phyloP scores from a whole-genome alignment of 2,888 invertebrate species.

The Campoplex nolae region DNA sequence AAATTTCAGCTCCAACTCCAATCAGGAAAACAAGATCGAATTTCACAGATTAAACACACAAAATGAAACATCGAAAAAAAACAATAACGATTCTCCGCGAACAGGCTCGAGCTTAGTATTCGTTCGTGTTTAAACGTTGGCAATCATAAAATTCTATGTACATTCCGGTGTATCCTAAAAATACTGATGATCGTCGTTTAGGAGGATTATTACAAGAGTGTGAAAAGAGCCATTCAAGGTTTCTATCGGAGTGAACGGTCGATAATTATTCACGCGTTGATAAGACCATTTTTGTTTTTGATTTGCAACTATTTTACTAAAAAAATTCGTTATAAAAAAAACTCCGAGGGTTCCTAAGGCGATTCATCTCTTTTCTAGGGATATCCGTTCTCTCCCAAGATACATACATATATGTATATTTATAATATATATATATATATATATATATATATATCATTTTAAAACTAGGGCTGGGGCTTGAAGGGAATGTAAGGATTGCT shows the following conservation, averaged over 20 bases:
- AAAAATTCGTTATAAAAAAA: conserved; percentile 28
- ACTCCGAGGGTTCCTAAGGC: conserved; percentile 53
- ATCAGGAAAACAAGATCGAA: conserved; percentile 17
- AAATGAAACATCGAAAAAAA: conserved; percentile 7
- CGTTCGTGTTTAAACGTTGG: conserved; percentile 51
- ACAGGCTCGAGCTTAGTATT: conserved; percentile 24
- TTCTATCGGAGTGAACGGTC: conserved; percentile 31
- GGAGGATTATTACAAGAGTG: conserved; percentile 54
- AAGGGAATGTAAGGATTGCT: conserved; percentile 66
- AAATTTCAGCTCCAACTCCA: neutral
- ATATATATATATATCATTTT: conserved; percentile 29
- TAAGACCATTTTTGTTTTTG: conserved; percentile 39
- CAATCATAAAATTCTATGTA: conserved; percentile 71
- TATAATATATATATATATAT: conserved; percentile 16
- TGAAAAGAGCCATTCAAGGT: conserved; percentile 26
- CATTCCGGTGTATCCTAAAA: conserved; percentile 77
- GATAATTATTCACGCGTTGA: conserved; percentile 5
- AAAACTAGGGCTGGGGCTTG: conserved; percentile 40
- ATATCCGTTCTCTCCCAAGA: conserved; percentile 50
- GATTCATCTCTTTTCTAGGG: conserved; percentile 55
- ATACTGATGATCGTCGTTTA: conserved; percentile 77
- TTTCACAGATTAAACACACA: conserved; percentile 6
- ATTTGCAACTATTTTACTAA: conserved; percentile 45
- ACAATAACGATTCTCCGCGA: conserved; percentile 36
- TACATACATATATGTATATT: conserved; percentile 45